These are phyloP conservation scores for Drosophila subsilvestris DNA, from an alignment of 2,888 invertebrate genomes.

Conservation along the genomic window DNA sequence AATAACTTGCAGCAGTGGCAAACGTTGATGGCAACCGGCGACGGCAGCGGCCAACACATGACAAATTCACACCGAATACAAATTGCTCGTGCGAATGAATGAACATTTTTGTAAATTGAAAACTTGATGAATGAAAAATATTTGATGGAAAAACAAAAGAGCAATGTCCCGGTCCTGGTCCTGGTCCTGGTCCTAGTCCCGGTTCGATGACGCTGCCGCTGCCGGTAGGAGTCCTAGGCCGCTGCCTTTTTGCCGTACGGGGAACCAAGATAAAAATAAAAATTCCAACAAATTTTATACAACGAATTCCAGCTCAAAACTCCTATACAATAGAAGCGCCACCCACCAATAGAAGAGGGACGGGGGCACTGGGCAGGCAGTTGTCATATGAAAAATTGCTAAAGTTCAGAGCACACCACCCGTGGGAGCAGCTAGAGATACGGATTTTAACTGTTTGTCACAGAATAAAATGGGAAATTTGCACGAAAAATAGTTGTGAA, in stretches of 20 bases:
- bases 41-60: conserved; percentile 62
- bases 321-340: conserved; percentile 13
- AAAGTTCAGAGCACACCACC: conserved; percentile 50
- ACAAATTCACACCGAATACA: conserved; percentile 81
- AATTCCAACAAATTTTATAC: conserved; percentile 34
- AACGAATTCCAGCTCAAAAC: conserved; percentile 35
- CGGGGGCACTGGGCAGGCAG: conserved; percentile 8
- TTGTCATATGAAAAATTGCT: conserved; percentile 30
- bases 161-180: conserved; percentile 51
- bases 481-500: conserved; percentile 23
- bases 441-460: conserved; percentile 31
- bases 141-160: conserved; percentile 80
- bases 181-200: neutral
- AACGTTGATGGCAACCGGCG: conserved; percentile 21
- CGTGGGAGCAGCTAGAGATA: conserved; percentile 25
- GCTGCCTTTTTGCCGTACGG: conserved; percentile 1
- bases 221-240: neutral
- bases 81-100: conserved; percentile 78
- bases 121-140: conserved; percentile 82
- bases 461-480: conserved; percentile 19
- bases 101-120: conserved; percentile 81
- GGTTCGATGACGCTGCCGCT: neutral
- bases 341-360: neutral
- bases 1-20: conserved; percentile 45
- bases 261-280: conserved; percentile 5